Conservation (phyloP, 92 coral and sea anemone genomes). For the Heteractis magnifica region DNA sequence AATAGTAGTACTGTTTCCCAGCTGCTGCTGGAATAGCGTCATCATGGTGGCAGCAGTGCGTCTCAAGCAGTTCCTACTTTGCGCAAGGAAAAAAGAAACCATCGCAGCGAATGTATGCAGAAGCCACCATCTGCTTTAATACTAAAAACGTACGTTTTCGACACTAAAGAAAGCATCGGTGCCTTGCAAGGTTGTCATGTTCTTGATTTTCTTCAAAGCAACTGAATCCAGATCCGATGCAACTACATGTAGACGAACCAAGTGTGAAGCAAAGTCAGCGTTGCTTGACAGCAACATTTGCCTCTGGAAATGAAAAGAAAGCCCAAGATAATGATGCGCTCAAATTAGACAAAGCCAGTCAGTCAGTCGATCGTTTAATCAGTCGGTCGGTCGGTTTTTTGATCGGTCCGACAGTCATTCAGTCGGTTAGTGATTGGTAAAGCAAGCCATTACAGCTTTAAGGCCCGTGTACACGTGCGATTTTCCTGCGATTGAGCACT, state of each 20-base stretch:
- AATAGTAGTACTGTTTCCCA: too few species aligned
- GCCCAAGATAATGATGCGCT: not conserved
- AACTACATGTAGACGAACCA: conserved; percentile 65
- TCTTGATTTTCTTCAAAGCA: conserved; percentile 41
- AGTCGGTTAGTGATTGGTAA: too few species aligned
- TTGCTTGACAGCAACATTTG: conserved; percentile 20
- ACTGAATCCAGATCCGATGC: conserved; percentile 58
- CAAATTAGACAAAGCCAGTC: not conserved
- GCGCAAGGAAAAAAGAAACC: not conserved
- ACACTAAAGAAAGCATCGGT: conserved; percentile 50
- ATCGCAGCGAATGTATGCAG: not conserved
- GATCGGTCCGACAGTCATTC: too few species aligned
- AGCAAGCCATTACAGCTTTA: too few species aligned
- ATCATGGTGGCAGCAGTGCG: too few species aligned
- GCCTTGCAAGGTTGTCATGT: conserved; percentile 78
- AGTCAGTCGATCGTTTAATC: too few species aligned
- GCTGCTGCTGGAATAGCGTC: too few species aligned
- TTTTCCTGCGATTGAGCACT: too few species aligned
- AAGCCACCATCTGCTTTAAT: not conserved
- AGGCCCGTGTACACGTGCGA: too few species aligned
- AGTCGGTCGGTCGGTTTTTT: too few species aligned
- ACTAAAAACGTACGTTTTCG: conserved; percentile 40
- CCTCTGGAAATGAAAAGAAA: not conserved
- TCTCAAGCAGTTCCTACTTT: not conserved
- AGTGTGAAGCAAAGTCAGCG: conserved; percentile 55